Conservation (phyloP, 2,888 invertebrate species). For the Erynnis tages region DNA sequence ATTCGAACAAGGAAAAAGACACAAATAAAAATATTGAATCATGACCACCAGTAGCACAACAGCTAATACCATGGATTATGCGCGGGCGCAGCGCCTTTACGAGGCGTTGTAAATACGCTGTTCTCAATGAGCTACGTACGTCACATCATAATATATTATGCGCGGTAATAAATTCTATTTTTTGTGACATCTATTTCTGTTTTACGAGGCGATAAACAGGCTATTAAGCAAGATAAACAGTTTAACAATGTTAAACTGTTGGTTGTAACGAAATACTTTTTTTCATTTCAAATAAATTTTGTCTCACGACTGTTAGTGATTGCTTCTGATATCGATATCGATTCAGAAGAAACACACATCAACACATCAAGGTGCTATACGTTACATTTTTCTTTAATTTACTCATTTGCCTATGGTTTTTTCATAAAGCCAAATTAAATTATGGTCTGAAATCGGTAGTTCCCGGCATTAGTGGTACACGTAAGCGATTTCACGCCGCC, state of each 20-base stretch:
- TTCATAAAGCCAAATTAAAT: too few relatives aligned
- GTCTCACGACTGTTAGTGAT: too few relatives aligned
- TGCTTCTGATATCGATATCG: too few relatives aligned
- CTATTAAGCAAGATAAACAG: conserved; percentile 14
- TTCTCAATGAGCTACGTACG: conserved; percentile 58
- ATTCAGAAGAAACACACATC: too few relatives aligned
- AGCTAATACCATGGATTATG: conserved; percentile 60
- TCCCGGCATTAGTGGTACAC: too few relatives aligned
- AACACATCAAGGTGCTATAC: too few relatives aligned
- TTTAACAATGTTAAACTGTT: conserved; percentile 17
- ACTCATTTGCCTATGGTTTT: too few relatives aligned
- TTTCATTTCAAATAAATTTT: neutral
- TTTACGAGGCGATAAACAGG: conserved; percentile 29
- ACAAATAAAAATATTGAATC: conserved; percentile 54
- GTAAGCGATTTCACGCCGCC: too few relatives aligned
- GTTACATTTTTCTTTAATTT: too few relatives aligned
- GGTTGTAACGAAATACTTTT: conserved; percentile 2
- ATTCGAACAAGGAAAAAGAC: neutral
- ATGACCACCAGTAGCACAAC: conserved; percentile 57
- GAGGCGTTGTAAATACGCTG: conserved; percentile 66
- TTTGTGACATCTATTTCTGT: conserved; percentile 32
- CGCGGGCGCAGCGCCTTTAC: conserved; percentile 71
- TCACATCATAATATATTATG: conserved; percentile 59
- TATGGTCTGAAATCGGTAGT: too few relatives aligned
- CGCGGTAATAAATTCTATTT: conserved; percentile 53